A percentile compares a stretch with the other conserved stretches of the same genome.
Evolutionary conservation across 1,140 invertebrate genomes (phyloP).

Genomic region (Drosophila chauvacae): DNA sequence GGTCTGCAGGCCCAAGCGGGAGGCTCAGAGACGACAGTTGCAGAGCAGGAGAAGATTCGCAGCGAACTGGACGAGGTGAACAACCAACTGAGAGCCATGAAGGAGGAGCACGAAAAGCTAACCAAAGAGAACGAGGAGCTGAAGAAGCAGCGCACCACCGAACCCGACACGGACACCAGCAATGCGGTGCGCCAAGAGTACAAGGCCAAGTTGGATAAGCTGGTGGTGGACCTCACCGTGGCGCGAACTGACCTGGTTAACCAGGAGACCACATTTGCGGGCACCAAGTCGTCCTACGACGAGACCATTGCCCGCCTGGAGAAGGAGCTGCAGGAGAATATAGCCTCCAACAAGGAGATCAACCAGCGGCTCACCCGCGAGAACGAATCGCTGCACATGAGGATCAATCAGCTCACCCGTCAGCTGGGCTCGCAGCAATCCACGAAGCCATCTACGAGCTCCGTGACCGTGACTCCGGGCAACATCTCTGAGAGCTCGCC

Average conservation of each 20-base stretch:
- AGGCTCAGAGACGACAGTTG: constrained; percentile 39
- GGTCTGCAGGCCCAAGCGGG: constrained; percentile 87
- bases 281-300: constrained; percentile 90
- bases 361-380: constrained; percentile 88
- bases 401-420: constrained; percentile 90
- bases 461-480: constrained; percentile 87
- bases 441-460: constrained; percentile 88
- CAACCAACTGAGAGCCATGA: constrained; percentile 86
- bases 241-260: constrained; percentile 84
- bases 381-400: constrained; percentile 90
- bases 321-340: constrained; percentile 90
- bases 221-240: constrained; percentile 82
- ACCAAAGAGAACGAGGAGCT: constrained; percentile 90
- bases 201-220: constrained; percentile 60
- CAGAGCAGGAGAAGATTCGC: constrained; percentile 85
- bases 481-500: constrained; percentile 91
- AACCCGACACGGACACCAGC: constrained; percentile 29
- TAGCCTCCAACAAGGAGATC: constrained; percentile 87
- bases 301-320: constrained; percentile 89
- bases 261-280: constrained; percentile 86
- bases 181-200: constrained; percentile 86
- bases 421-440: constrained; percentile 90
- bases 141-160: constrained; percentile 85
- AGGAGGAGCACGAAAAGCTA: constrained; percentile 88
- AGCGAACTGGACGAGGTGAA: constrained; percentile 88